Percentiles rank a stretch among this genome's conserved stretches.
phyloP scores from a whole-genome alignment of 2,797 vertebrate species.

The Oceanodroma leucorhoa region DNA sequence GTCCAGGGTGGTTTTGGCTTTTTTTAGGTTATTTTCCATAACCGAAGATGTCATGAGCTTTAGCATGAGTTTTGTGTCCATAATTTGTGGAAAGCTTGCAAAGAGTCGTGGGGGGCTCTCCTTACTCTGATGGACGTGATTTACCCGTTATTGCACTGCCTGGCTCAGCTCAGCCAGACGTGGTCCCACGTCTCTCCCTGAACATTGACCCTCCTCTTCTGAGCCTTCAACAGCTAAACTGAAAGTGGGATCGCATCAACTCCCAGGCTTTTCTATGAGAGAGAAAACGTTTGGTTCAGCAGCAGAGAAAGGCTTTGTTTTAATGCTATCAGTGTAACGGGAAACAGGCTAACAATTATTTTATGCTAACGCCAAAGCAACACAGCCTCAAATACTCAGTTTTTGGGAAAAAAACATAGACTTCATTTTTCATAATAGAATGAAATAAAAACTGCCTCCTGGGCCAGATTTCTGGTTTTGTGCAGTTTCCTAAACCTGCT shows the following conservation, averaged over 20 bases:
- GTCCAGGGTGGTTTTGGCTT: accelerated
- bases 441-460: neutral
- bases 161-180: neutral
- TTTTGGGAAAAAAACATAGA: neutral
- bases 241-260: accelerated
- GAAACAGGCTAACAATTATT: neutral
- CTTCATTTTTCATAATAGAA: neutral
- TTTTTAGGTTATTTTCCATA: neutral
- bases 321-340: accelerated
- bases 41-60: accelerated
- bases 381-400: neutral
- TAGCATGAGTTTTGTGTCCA: no score
- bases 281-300: neutral
- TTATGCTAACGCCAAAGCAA: neutral
- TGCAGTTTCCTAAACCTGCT: neutral
- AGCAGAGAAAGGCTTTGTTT: neutral
- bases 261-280: neutral
- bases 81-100: neutral
- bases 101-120: neutral
- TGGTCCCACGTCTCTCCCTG: neutral
- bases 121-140: neutral
- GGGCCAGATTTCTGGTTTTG: neutral
- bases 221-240: neutral
- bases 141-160: accelerated
- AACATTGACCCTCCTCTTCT: neutral